Evolutionary conservation across 2,888 invertebrate species (phyloP), one percentile per base, ranked within the genome.

Genomic region (Tiliacea aurago): DNA sequence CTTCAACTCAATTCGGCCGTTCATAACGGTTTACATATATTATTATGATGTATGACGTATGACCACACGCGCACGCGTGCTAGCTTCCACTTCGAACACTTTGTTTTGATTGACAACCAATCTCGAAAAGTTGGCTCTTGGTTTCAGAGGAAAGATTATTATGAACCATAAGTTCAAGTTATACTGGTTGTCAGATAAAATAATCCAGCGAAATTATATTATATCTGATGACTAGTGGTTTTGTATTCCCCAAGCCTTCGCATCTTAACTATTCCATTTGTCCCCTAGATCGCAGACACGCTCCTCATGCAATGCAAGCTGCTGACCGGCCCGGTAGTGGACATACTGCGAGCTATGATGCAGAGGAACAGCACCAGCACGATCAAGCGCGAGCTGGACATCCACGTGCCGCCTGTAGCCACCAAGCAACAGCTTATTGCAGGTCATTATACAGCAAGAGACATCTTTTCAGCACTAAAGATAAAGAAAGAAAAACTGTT

Each of bases 341-440:
- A 87, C 62, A 90, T 91, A 51, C 89, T 95, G 66, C 91, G 91
- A 3, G 85, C 88, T 51, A 85, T 94, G 76, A 89, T 91, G 49
- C 88, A 83, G 45, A 87, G 86, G 49, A 64, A 70, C 47, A 63
- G 77, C 82, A 41, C 71, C 61, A 73, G 72, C 11, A 68, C 69
- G 13, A 81, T 83, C 84, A 89, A 88, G 84, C 84, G 80, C 74
- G 87, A 87, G 78, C 69, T 79, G 74, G 84, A 81, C 75, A 68
- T 84, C 13, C 84, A 73, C 13, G 80, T 90, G 51, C 91, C 92
- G 6, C 76, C 78, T 20, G 51, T 76, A 18, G 91, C 94, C 28
- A 90, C 88, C 80, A 92, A 89, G 78, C 91, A 93, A 0, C 91
- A 92, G 28, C 91, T 95, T 1, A 87, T 95, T 7, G 85, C 92